Base-by-base conservation (phyloP, 2,888 invertebrate species). In the Philonicus albiceps region DNA sequence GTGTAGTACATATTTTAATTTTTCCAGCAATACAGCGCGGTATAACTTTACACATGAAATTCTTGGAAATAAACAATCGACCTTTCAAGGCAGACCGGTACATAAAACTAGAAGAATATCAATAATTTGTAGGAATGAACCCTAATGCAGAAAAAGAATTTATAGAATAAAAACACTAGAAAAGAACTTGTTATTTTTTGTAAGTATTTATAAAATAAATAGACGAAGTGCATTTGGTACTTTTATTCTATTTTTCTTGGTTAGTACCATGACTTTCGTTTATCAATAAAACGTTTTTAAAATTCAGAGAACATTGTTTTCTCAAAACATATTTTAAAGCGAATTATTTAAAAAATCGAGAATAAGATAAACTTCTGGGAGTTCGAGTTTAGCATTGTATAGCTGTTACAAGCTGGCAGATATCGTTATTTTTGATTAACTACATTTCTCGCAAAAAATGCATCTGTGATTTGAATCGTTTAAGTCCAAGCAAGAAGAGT, bases 1-100 rank as follows among this genome's bases (percentile, higher is more conserved):
- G n/a, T n/a, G n/a, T n/a, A n/a, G 4, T 0, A 19, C 2, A 0
- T 53, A 53, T 16, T 53, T 73, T 86, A 81, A 13, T 22, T 87
- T 49, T 85, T 87, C 64, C 90, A 97, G 97, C 89, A 96, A 96
- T 86, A 92, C 93, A 78, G 96, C 97, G 0, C 94, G 99, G 76
- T 98, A 97, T 91, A 94, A 96, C 89, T 99, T 96, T 92, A 96
- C 96, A 2, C 99, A 99, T 93, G 98, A 97, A 92, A 96, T 99
- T 89, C 93, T 98, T 74, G 92, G 93, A 37, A 94, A 94, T 83
- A 93, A 95, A 22, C 93, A 94, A 3, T 96, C 97, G 8, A 90
- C 91, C 72, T 97, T 96, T 90, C 93, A 94, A 88, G 94, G 94
- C 0, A 89, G 93, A 88, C 90, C 91, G 76, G 90, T 98, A 8